Evolutionary conservation across 2,113 vertebrate species (phyloP).

Genomic region (Fulica atra): DNA sequence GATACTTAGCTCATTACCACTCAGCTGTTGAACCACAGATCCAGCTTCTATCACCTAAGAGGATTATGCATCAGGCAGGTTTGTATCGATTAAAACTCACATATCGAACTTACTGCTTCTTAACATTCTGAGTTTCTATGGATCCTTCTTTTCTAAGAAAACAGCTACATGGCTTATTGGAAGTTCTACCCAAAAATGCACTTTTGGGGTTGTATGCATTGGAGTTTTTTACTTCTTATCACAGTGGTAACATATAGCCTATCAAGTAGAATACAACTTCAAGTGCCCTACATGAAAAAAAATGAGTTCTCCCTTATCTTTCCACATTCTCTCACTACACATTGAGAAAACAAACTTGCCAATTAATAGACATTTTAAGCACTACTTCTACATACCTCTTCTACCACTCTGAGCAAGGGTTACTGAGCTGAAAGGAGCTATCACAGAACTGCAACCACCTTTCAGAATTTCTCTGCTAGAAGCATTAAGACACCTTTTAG

Average conservation of each 20-base stretch:
- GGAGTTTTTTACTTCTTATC: neutral
- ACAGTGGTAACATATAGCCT: neutral
- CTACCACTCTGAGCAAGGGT: neutral
- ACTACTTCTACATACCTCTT: neutral
- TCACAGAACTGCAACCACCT: neutral
- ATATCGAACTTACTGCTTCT: neutral
- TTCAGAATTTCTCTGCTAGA: neutral
- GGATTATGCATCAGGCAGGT: slow-evolving; percentile 12
- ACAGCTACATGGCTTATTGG: neutral
- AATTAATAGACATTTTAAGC: neutral
- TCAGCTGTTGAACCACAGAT: neutral
- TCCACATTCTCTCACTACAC: neutral
- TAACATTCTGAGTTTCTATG: neutral
- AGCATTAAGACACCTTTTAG: neutral
- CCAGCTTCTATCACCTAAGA: slow-evolving; percentile 4
- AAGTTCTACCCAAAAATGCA: neutral
- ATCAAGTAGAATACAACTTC: neutral
- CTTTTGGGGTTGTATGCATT: neutral
- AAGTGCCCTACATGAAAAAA: neutral
- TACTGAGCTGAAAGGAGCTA: neutral
- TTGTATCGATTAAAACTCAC: neutral
- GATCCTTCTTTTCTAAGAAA: neutral
- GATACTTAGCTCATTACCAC: neutral
- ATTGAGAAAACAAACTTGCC: neutral
- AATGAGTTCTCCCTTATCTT: neutral